phyloP scores from a whole-genome alignment of 2,888 invertebrate genomes.

The Branchellion lobata region DNA sequence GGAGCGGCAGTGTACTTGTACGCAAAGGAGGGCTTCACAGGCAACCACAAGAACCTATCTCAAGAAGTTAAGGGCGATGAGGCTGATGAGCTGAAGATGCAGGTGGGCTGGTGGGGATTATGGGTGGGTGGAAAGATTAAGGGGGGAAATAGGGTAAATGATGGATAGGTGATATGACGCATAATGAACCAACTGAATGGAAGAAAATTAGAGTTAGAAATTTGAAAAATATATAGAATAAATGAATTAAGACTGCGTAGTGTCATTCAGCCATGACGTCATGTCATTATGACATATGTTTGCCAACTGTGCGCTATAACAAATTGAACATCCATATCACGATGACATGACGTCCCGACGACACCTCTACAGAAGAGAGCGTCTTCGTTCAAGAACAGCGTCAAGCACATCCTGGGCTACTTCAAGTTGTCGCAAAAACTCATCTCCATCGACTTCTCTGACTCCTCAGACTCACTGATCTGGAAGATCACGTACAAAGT shows the following conservation, averaged over 20 bases:
- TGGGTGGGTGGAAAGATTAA: too few relatives aligned
- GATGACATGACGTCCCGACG: too few relatives aligned
- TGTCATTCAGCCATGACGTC: too few relatives aligned
- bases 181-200: too few relatives aligned
- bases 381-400: not conserved
- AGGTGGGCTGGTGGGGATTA: not conserved
- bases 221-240: too few relatives aligned
- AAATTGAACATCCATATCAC: too few relatives aligned
- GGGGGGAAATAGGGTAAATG: too few relatives aligned
- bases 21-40: not conserved
- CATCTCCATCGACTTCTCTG: not conserved
- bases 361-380: not conserved
- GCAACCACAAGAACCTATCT: not conserved
- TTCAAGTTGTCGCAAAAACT: not conserved
- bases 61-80: conserved; percentile 7
- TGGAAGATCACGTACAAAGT: conserved; percentile 5
- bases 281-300: too few relatives aligned
- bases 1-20: not conserved
- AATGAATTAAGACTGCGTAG: too few relatives aligned
- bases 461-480: not conserved
- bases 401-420: conserved; percentile 1
- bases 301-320: too few relatives aligned
- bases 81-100: not conserved
- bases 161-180: too few relatives aligned
- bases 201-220: too few relatives aligned